A percentile compares a stretch with the other conserved stretches of the same genome.
Conservation (phyloP, 1,140 invertebrate genomes). For the Caenorhabditis tropicalis region DNA sequence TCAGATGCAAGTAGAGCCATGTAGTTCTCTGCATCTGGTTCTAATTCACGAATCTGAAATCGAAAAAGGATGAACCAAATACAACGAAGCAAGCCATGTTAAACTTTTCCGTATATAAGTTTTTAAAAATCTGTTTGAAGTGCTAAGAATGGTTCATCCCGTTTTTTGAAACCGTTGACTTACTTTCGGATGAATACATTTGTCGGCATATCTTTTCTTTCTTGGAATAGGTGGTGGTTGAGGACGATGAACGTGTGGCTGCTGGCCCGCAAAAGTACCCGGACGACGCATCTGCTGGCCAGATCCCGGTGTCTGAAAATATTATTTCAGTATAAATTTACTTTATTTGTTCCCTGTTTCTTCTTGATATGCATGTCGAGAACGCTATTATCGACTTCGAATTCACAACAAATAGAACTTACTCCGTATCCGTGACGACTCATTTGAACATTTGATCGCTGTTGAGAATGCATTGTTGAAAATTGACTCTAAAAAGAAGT, state of each 20-base stretch:
- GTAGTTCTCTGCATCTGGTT: constrained; percentile 97
- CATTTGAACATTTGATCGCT: not conserved
- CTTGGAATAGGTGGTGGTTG: constrained; percentile 77
- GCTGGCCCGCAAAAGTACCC: not conserved
- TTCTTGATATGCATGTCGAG: too few relatives aligned
- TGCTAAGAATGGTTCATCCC: too few relatives aligned
- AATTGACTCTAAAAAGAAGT: too few relatives aligned
- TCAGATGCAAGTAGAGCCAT: constrained; percentile 98
- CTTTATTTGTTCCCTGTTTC: too few relatives aligned
- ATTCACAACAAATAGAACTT: not conserved
- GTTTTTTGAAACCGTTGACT: too few relatives aligned
- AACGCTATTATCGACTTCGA: too few relatives aligned
- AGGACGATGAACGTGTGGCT: not conserved
- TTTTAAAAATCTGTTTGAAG: too few relatives aligned
- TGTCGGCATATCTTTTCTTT: constrained; percentile 95
- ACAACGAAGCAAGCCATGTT: too few relatives aligned
- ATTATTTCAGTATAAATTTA: too few relatives aligned
- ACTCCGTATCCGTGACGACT: not conserved
- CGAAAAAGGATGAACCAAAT: too few relatives aligned
- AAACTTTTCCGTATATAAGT: too few relatives aligned
- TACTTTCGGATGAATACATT: constrained; percentile 89
- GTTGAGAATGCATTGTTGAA: constrained; percentile 32
- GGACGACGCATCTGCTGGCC: constrained; percentile 35
- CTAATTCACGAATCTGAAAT: constrained; percentile 85
- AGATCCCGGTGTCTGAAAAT: not conserved